These are phyloP conservation scores for Lasioglossum oenotherae DNA, from an alignment of 2,888 invertebrate genomes.

Conservation along the genomic window DNA sequence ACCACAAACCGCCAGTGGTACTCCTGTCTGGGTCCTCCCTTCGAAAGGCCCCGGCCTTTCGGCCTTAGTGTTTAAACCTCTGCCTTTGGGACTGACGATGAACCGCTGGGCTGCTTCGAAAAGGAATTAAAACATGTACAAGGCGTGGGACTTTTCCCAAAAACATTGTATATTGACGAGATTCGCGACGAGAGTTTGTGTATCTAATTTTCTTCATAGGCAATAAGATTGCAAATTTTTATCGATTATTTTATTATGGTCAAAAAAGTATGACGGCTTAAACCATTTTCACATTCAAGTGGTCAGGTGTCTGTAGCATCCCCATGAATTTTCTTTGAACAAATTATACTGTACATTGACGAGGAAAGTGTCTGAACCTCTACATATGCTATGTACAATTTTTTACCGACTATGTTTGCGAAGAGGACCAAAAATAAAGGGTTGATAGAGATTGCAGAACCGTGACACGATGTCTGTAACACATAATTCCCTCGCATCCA, in stretches of 20 bases:
- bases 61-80: background rate
- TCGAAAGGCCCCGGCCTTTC: background rate
- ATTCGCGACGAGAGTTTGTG: no score
- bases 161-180: background rate
- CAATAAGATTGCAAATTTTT: no score
- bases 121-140: background rate
- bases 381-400: background rate
- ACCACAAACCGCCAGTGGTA: constrained; percentile 63
- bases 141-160: background rate
- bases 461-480: background rate
- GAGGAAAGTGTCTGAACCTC: no score
- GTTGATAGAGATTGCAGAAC: background rate
- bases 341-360: no score
- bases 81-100: background rate
- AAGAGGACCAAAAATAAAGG: background rate
- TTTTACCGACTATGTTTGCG: background rate
- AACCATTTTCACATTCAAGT: background rate
- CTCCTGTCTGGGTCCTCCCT: constrained; percentile 26
- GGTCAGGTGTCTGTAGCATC: no score
- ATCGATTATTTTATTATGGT: background rate
- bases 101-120: constrained; percentile 13
- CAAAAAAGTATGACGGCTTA: background rate
- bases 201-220: constrained; percentile 27
- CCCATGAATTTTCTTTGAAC: no score
- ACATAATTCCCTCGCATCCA: background rate